These are phyloP conservation scores for Euzophera pinguis DNA, from an alignment of 2,888 invertebrate species.

Conservation along the genomic window DNA sequence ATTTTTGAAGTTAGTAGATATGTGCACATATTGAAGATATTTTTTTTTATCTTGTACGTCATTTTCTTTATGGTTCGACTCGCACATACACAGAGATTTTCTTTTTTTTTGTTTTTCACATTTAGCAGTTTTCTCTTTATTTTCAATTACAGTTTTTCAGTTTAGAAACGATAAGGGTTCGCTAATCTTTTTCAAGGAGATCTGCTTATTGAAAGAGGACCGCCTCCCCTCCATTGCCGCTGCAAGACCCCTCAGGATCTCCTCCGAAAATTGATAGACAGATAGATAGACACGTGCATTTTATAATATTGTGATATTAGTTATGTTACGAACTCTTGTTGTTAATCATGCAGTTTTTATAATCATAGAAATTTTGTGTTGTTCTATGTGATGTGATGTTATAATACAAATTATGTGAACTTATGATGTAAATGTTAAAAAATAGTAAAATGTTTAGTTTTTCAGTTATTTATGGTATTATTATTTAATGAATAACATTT, in stretches of 20 bases:
- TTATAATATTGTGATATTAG: constrained; percentile 26
- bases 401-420: constrained; percentile 19
- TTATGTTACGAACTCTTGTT: constrained; percentile 25
- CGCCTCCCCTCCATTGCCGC: constrained; percentile 24
- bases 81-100: no score
- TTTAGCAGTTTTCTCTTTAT: constrained; percentile 40
- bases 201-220: constrained; percentile 33
- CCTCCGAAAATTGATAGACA: constrained; percentile 26
- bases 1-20: no score
- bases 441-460: constrained; percentile 31
- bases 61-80: no score
- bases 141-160: constrained; percentile 70
- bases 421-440: constrained; percentile 26
- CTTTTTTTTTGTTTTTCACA: constrained; percentile 10
- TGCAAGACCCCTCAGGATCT: constrained; percentile 40
- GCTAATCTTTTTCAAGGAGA: constrained; percentile 69
- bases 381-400: constrained; percentile 18
- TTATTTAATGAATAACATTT: not conserved
- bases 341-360: constrained; percentile 33
- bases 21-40: no score
- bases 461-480: constrained; percentile 10
- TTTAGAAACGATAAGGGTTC: constrained; percentile 73
- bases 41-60: no score
- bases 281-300: constrained; percentile 13
- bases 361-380: constrained; percentile 27